Evolutionary conservation across 23 tunicate species (phyloP).

Genomic region (Botrylloides violaceus): DNA sequence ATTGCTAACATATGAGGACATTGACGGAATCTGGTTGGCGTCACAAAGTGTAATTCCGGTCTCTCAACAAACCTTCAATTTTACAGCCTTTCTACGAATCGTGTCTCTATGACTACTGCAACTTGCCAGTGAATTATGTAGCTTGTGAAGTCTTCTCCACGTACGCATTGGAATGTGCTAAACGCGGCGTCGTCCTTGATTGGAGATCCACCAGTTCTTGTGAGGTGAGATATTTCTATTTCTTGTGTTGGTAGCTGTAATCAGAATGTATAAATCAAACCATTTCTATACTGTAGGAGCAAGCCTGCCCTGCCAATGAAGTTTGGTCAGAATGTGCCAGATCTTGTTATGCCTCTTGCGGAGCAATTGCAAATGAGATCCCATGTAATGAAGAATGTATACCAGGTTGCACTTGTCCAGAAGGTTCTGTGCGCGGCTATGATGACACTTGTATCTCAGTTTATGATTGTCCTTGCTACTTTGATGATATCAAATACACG

Average conservation of each 20-base stretch:
- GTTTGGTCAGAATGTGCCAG: conserved; percentile 89
- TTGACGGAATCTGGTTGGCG: too few relatives aligned
- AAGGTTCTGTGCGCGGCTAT: conserved; percentile 85
- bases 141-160: conserved; percentile 76
- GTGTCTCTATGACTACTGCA: conserved; percentile 80
- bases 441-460: conserved; percentile 74
- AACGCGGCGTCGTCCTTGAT: conserved; percentile 84
- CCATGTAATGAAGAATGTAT: conserved; percentile 97
- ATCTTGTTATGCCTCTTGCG: conserved; percentile 94
- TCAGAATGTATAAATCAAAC: not conserved
- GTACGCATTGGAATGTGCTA: conserved; percentile 69
- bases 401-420: conserved; percentile 95
- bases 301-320: conserved; percentile 54
- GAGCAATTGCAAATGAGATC: conserved; percentile 81
- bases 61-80: too few relatives aligned
- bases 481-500: conserved; percentile 63
- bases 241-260: not conserved
- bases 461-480: conserved; percentile 83
- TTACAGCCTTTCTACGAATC: conserved; percentile 87
- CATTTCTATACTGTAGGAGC: not conserved
- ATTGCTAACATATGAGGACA: too few relatives aligned
- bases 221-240: conserved; percentile 36
- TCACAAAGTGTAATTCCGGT: too few relatives aligned
- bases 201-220: conserved; percentile 68
- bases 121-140: conserved; percentile 35